These are phyloP conservation scores for Thaumetopoea pityocampa DNA, from an alignment of 1,140 invertebrate genomes.

Conservation along the genomic window DNA sequence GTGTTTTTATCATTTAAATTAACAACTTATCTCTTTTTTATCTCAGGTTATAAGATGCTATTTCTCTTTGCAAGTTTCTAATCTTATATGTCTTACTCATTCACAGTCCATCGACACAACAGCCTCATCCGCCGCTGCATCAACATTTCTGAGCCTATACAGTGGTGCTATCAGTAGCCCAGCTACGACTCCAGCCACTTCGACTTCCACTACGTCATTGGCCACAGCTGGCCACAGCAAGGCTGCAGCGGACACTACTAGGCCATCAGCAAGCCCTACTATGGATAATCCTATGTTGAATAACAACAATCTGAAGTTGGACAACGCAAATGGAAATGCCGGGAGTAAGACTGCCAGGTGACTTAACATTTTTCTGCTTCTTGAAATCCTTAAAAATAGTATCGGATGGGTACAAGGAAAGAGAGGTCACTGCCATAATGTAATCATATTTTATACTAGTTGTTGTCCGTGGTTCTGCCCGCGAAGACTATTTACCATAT, in stretches of 20 bases:
- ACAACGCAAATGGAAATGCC: constrained; percentile 63
- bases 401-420: too few relatives aligned
- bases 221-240: constrained; percentile 47
- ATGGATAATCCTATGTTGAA: constrained; percentile 53
- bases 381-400: too few relatives aligned
- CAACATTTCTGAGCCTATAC: constrained; percentile 68
- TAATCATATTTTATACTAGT: too few relatives aligned
- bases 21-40: too few relatives aligned
- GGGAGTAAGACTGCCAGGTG: constrained; percentile 73
- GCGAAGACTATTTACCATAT: too few relatives aligned
- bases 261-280: constrained; percentile 52
- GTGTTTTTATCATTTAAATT: too few relatives aligned
- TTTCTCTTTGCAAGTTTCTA: too few relatives aligned
- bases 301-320: constrained; percentile 59
- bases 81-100: neutral
- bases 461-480: too few relatives aligned
- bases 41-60: too few relatives aligned
- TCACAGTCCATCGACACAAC: constrained; percentile 69
- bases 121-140: constrained; percentile 54
- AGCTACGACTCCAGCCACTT: constrained; percentile 29
- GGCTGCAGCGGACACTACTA: constrained; percentile 46
- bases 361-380: too few relatives aligned
- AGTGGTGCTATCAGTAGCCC: constrained; percentile 53
- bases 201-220: constrained; percentile 31
- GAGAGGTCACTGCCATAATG: too few relatives aligned